These are phyloP conservation scores for Apodemus speciosus DNA, from an alignment of 2,113 vertebrate species.

Conservation along the genomic window DNA sequence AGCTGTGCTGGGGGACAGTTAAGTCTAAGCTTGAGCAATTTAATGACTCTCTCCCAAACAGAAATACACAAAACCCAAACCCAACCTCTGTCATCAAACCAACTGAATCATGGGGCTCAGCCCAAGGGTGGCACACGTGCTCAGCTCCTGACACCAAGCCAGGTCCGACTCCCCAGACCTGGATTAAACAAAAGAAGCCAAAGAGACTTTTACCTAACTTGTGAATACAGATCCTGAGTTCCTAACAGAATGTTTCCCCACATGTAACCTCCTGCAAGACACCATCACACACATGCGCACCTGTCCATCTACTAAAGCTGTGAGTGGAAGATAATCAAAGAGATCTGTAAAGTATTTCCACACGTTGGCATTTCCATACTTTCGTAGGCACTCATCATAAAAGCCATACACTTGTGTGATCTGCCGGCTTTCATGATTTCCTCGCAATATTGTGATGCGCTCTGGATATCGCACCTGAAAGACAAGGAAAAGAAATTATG, in stretches of 20 bases:
- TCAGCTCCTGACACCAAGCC: background rate
- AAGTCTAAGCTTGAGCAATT: background rate
- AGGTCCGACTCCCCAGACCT: background rate
- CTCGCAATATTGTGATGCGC: constrained; percentile 92
- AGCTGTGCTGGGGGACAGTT: background rate
- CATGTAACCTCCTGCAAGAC: background rate
- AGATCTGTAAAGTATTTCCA: constrained; percentile 95
- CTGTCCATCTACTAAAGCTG: constrained; percentile 93
- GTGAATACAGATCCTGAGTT: background rate
- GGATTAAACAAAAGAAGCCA: background rate
- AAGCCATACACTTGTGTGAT: constrained; percentile 94
- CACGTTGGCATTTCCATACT: constrained; percentile 93
- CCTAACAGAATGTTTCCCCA: background rate
- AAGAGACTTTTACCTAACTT: background rate
- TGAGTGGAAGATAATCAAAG: constrained; percentile 93
- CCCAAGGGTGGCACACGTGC: too few relatives aligned
- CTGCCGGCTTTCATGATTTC: constrained; percentile 94
- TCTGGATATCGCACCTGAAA: constrained; percentile 91
- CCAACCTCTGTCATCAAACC: background rate
- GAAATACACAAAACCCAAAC: background rate
- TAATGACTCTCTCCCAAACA: background rate
- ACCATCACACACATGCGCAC: constrained; percentile 76
- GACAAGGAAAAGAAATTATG: constrained; percentile 3
- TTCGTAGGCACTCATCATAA: constrained; percentile 93
- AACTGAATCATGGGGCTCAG: background rate